A percentile compares a stretch with the other conserved stretches of the same genome.
Conservation (phyloP, 2,888 invertebrate genomes). For the Fabriciana adippe region DNA sequence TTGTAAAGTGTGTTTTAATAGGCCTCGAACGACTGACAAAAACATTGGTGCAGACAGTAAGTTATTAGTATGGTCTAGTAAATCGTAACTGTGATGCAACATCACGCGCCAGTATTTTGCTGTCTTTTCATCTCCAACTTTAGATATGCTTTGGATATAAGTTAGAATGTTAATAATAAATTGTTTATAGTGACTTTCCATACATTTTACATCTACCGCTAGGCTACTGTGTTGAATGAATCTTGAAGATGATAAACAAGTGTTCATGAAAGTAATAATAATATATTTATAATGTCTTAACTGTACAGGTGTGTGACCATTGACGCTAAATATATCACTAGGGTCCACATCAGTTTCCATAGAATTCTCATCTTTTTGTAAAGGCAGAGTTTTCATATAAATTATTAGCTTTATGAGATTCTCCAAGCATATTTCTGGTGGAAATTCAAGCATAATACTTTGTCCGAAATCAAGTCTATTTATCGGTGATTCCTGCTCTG, state of each 20-base stretch:
- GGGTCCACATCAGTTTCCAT: constrained; percentile 68
- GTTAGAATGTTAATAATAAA: constrained; percentile 86
- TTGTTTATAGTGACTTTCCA: constrained; percentile 85
- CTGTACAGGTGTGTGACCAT: constrained; percentile 86
- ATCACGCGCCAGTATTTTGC: constrained; percentile 93
- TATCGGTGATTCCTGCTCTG: constrained; percentile 73
- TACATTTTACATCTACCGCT: constrained; percentile 68
- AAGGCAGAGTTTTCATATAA: constrained; percentile 86
- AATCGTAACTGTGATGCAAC: constrained; percentile 89
- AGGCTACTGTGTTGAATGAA: constrained; percentile 86
- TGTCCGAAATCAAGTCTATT: constrained; percentile 86
- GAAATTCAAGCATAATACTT: constrained; percentile 85
- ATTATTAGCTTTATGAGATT: constrained; percentile 86
- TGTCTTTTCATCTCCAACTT: constrained; percentile 83
- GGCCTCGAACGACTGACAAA: constrained; percentile 87
- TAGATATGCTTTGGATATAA: constrained; percentile 85
- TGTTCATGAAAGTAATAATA: constrained; percentile 87
- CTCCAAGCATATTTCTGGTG: constrained; percentile 83
- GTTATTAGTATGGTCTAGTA: constrained; percentile 90
- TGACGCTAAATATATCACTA: constrained; percentile 83
- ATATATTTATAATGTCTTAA: constrained; percentile 93
- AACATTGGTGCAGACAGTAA: constrained; percentile 91
- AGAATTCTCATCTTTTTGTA: constrained; percentile 81
- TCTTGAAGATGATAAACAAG: constrained; percentile 85
- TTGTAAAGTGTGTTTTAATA: constrained; percentile 86